These are phyloP conservation scores for Cotesia glomerata DNA, from an alignment of 1,140 invertebrate species.

Conservation along the genomic window DNA sequence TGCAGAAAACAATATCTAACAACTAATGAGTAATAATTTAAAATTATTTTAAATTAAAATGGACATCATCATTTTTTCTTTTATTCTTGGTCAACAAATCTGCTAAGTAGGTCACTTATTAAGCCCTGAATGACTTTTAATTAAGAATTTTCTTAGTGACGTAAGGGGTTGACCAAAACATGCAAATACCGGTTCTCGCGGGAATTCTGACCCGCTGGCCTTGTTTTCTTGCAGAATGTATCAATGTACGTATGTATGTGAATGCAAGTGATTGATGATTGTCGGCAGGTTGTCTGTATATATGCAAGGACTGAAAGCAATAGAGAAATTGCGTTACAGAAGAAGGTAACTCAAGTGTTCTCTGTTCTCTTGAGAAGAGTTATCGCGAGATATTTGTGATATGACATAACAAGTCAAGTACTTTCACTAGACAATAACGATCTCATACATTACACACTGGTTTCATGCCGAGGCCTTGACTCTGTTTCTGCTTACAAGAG, in stretches of 20 bases:
- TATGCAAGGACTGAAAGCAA: not conserved
- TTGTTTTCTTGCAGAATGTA: constrained; percentile 32
- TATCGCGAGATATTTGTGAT: constrained; percentile 28
- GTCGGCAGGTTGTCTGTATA: not conserved
- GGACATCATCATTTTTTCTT: too few relatives aligned
- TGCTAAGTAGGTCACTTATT: too few relatives aligned
- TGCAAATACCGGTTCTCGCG: constrained; percentile 5
- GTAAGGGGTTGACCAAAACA: not conserved
- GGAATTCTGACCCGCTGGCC: constrained; percentile 41
- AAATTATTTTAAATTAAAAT: too few relatives aligned
- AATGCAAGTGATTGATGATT: not conserved
- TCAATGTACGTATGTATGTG: constrained; percentile 4
- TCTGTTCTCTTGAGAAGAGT: not conserved
- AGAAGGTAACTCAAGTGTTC: constrained; percentile 9
- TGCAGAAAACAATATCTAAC: not conserved
- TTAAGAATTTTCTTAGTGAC: not conserved
- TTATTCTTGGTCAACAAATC: too few relatives aligned
- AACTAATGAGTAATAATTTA: too few relatives aligned
- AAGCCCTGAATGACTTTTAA: not conserved
- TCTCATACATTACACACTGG: constrained; percentile 27
- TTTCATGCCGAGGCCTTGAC: constrained; percentile 52
- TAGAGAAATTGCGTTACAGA: constrained; percentile 36
- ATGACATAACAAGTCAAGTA: constrained; percentile 50
- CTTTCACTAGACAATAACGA: constrained; percentile 51
- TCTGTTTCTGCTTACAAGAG: constrained; percentile 39